These are phyloP conservation scores for Musca domestica DNA, from an alignment of 1,140 invertebrate genomes.

Conservation along the genomic window DNA sequence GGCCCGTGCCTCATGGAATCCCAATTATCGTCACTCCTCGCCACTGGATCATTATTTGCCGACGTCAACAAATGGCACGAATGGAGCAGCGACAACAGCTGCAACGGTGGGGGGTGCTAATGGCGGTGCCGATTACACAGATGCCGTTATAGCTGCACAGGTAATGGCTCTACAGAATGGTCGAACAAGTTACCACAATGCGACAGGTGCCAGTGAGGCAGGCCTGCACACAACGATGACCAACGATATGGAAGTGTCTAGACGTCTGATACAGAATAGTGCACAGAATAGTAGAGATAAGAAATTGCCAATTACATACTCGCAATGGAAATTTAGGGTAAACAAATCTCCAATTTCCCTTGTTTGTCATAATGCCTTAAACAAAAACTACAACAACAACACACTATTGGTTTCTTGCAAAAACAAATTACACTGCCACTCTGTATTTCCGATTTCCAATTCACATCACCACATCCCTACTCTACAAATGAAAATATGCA, in stretches of 20 bases:
- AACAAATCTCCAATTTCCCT: slow-evolving; percentile 21
- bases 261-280: slow-evolving; percentile 52
- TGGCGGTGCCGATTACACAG: slow-evolving; percentile 35
- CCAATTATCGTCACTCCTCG: slow-evolving; percentile 46
- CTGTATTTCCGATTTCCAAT: neutral
- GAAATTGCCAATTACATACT: slow-evolving; percentile 56
- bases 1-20: slow-evolving; percentile 33
- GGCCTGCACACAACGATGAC: slow-evolving; percentile 27
- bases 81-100: slow-evolving; percentile 19
- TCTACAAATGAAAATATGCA: neutral
- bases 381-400: no score
- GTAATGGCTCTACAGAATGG: slow-evolving; percentile 44
- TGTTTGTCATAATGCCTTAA: no score
- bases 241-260: slow-evolving; percentile 51
- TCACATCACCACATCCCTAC: neutral
- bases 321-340: slow-evolving; percentile 55
- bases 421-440: neutral
- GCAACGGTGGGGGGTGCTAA: neutral
- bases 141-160: slow-evolving; percentile 44
- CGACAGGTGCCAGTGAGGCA: slow-evolving; percentile 23
- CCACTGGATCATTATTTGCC: slow-evolving; percentile 42
- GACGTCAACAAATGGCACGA: neutral
- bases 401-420: neutral
- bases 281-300: slow-evolving; percentile 52
- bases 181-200: slow-evolving; percentile 26